These are phyloP conservation scores for Leptobrachium leishanense DNA, from an alignment of 2,113 vertebrate genomes.

Conservation along the genomic window DNA sequence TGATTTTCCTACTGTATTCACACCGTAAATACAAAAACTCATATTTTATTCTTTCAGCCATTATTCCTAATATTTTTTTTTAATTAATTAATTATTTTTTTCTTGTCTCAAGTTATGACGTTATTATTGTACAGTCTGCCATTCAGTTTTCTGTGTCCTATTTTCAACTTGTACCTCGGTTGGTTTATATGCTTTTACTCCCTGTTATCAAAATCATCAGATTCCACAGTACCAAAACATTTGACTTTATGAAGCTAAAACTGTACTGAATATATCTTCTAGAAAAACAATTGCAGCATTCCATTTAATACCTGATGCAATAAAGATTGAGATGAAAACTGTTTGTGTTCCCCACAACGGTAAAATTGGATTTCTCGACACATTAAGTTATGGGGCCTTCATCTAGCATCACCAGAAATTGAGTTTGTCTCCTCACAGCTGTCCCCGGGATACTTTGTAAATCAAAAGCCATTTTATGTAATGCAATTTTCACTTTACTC, in stretches of 20 bases:
- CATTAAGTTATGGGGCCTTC: conserved; percentile 17
- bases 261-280: conserved; percentile 10
- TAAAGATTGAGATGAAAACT: conserved; percentile 24
- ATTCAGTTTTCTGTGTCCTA: too few relatives aligned
- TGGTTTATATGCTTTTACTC: too few relatives aligned
- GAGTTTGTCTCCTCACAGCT: conserved; percentile 33
- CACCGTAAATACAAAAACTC: too few relatives aligned
- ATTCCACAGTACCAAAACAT: not conserved
- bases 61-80: too few relatives aligned
- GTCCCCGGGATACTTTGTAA: conserved; percentile 12
- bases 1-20: too few relatives aligned
- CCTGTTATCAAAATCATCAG: too few relatives aligned
- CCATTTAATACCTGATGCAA: conserved; percentile 26
- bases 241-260: not conserved
- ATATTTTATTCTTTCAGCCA: too few relatives aligned
- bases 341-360: conserved; percentile 10
- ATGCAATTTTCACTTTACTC: conserved; percentile 16
- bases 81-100: too few relatives aligned
- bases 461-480: conserved; percentile 18
- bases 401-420: conserved; percentile 5
- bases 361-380: conserved; percentile 13
- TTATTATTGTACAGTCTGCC: too few relatives aligned
- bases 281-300: conserved; percentile 1
- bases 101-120: too few relatives aligned
- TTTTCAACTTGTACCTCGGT: too few relatives aligned